phyloP scores from a whole-genome alignment of 2,888 invertebrate species.

The Limnephilus rhombicus region DNA sequence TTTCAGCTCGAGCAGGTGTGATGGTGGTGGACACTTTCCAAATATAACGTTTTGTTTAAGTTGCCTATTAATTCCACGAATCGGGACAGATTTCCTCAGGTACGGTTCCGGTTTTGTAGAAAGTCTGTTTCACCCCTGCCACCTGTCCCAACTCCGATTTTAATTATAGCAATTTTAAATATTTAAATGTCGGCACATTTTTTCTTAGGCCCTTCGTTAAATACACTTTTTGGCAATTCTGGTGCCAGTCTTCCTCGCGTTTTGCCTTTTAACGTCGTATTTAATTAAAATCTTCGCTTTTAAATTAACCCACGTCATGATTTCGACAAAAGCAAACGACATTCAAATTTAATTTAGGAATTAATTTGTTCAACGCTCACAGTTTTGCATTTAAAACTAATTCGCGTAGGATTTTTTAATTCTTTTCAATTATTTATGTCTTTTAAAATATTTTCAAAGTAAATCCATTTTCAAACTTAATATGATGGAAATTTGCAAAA shows the following conservation, averaged over 20 bases:
- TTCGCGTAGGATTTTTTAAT: neutral
- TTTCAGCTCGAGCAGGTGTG: conserved; percentile 23
- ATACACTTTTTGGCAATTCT: conserved; percentile 44
- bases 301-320: conserved; percentile 36
- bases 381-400: neutral
- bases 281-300: conserved; percentile 55
- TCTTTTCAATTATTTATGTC: neutral
- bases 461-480: neutral
- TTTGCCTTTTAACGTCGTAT: conserved; percentile 52
- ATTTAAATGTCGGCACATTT: conserved; percentile 56
- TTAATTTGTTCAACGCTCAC: neutral
- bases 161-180: conserved; percentile 61
- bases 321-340: conserved; percentile 23
- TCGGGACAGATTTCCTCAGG: conserved; percentile 41
- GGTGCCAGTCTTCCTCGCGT: conserved; percentile 40
- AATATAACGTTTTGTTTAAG: conserved; percentile 43
- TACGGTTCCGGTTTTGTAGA: conserved; percentile 43
- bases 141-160: conserved; percentile 49
- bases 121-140: conserved; percentile 36
- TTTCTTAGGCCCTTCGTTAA: conserved; percentile 42
- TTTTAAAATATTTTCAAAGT: neutral
- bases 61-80: conserved; percentile 40
- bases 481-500: neutral
- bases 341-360: conserved; percentile 26
- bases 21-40: conserved; percentile 18